Evolutionary conservation across 2,113 vertebrate genomes (phyloP).

Genomic region (Gymnogyps californianus): DNA sequence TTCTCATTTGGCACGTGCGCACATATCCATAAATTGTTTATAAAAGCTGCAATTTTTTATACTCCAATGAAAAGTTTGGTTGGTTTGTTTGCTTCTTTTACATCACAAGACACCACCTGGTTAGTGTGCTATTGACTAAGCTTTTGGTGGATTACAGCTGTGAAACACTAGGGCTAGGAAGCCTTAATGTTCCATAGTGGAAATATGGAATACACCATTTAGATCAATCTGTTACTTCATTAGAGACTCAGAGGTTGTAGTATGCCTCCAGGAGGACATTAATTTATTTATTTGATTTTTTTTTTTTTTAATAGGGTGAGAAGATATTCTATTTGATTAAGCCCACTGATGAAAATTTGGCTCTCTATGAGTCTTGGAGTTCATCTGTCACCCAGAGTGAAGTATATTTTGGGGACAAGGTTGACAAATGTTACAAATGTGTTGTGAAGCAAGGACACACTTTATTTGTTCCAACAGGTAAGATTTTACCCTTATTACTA

Average conservation of each 20-base stretch:
- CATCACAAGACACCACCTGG: not conserved
- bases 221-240: not conserved
- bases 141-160: not conserved
- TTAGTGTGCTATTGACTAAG: not conserved
- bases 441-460: slow-evolving; percentile 93
- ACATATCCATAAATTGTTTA: not conserved
- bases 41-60: not conserved
- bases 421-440: slow-evolving; percentile 90
- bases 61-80: not conserved
- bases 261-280: not conserved
- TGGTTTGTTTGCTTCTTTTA: not conserved
- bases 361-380: slow-evolving; percentile 97
- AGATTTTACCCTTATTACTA: not conserved
- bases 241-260: not conserved
- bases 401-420: slow-evolving; percentile 95
- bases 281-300: not conserved
- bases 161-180: not conserved
- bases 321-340: slow-evolving; percentile 99
- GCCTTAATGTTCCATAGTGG: accelerated
- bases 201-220: not conserved
- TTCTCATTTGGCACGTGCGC: not conserved
- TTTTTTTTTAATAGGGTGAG: slow-evolving; percentile 83
- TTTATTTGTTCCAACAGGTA: slow-evolving; percentile 95
- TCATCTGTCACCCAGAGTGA: slow-evolving; percentile 97
- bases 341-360: slow-evolving; percentile 91